A percentile compares a stretch with the other conserved stretches of the same genome.
Conservation (phyloP, 2,888 invertebrate genomes). For the Lasiommata megera region DNA sequence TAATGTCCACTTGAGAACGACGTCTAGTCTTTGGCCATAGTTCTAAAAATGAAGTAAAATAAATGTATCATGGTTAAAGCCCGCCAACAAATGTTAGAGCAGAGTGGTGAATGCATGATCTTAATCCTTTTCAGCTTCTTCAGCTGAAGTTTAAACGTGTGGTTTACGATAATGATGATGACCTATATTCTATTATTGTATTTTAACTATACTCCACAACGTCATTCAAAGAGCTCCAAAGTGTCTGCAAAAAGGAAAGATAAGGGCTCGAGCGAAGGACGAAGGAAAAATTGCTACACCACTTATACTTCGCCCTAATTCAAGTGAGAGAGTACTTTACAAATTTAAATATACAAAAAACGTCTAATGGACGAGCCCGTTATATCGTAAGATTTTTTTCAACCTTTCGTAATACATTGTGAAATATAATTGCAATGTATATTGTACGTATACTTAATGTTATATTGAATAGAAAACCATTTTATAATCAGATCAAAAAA, state of each 20-base stretch:
- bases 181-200: neutral
- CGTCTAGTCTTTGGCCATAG: no score
- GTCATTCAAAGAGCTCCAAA: neutral
- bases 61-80: no score
- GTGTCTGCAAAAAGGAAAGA: slow-evolving; percentile 3
- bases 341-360: neutral
- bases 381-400: neutral
- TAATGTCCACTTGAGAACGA: no score
- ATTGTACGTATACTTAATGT: no score
- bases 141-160: neutral
- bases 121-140: no score
- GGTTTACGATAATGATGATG: neutral
- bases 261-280: slow-evolving; percentile 1
- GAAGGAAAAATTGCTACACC: slow-evolving; percentile 1
- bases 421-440: no score
- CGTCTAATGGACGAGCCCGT: neutral
- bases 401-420: neutral
- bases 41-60: no score
- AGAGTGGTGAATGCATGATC: no score
- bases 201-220: neutral
- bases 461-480: no score
- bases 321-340: neutral
- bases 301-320: slow-evolving; percentile 1
- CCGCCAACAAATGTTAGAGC: no score
- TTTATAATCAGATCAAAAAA: no score